These are phyloP conservation scores for Sander vitreus DNA, from an alignment of 2,113 vertebrate species.

Conservation along the genomic window DNA sequence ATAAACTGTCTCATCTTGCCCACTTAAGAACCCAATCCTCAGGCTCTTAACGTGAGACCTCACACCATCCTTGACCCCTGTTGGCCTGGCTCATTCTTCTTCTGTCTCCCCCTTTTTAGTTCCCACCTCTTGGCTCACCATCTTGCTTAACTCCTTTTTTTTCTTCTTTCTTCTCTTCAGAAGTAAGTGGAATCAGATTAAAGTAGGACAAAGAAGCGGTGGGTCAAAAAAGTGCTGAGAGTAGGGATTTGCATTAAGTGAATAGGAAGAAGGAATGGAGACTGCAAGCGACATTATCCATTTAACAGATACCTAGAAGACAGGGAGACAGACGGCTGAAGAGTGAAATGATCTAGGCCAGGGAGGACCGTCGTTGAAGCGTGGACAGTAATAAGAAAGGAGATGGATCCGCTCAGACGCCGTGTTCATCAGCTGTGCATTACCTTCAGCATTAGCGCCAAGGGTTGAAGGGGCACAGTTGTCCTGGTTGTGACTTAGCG, in stretches of 20 bases:
- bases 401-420: slow-evolving; percentile 46
- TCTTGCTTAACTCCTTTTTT: slow-evolving; percentile 19
- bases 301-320: slow-evolving; percentile 68
- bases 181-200: slow-evolving; percentile 61
- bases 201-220: slow-evolving; percentile 72
- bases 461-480: slow-evolving; percentile 28
- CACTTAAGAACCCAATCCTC: slow-evolving; percentile 47
- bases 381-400: slow-evolving; percentile 31
- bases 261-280: slow-evolving; percentile 51
- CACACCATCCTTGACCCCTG: slow-evolving; percentile 38
- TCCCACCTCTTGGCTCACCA: slow-evolving; percentile 30
- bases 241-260: slow-evolving; percentile 65
- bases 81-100: slow-evolving; percentile 50
- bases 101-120: slow-evolving; percentile 34
- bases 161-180: slow-evolving; percentile 4
- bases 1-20: slow-evolving; percentile 50
- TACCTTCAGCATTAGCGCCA: slow-evolving; percentile 48
- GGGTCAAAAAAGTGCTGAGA: slow-evolving; percentile 64
- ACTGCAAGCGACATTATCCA: slow-evolving; percentile 57
- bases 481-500: slow-evolving; percentile 15
- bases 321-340: slow-evolving; percentile 39
- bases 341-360: slow-evolving; percentile 54
- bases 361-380: slow-evolving; percentile 34
- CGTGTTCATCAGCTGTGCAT: slow-evolving; percentile 48
- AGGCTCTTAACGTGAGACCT: slow-evolving; percentile 35